Conservation (phyloP, 2,797 vertebrate genomes). For the Amblyraja radiata region DNA sequence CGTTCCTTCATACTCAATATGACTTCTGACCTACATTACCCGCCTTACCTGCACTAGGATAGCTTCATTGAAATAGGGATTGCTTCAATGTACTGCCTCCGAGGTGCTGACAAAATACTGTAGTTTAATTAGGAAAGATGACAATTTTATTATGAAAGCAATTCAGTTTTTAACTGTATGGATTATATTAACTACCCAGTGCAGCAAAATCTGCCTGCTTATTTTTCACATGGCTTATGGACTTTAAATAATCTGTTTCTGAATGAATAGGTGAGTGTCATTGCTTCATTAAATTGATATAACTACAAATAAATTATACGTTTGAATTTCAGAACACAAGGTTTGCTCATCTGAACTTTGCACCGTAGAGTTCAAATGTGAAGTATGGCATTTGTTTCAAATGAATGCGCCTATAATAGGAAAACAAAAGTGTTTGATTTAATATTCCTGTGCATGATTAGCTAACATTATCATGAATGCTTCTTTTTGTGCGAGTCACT, state of each 20-base stretch:
- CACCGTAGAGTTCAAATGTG: background rate
- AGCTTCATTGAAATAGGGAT: background rate
- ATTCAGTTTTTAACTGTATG: background rate
- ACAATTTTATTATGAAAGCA: background rate
- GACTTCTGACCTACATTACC: background rate
- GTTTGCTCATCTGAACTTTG: background rate
- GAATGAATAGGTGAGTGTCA: background rate
- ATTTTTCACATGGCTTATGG: background rate
- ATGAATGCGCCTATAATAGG: background rate
- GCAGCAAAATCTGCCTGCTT: background rate
- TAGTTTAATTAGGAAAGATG: background rate
- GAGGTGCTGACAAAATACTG: background rate
- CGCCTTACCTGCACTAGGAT: background rate
- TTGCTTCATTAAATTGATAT: slow-evolving; percentile 24
- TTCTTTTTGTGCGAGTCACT: background rate
- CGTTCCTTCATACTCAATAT: too few relatives aligned
- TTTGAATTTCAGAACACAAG: slow-evolving; percentile 21
- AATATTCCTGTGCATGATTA: background rate
- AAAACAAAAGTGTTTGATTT: background rate
- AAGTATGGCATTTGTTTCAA: slow-evolving; percentile 22
- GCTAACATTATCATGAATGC: background rate
- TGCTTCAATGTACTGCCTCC: background rate
- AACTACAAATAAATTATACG: background rate
- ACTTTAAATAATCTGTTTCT: background rate
- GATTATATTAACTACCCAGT: background rate